Conservation (phyloP, 2,113 vertebrate species). For the Aptenodytes patagonicus region DNA sequence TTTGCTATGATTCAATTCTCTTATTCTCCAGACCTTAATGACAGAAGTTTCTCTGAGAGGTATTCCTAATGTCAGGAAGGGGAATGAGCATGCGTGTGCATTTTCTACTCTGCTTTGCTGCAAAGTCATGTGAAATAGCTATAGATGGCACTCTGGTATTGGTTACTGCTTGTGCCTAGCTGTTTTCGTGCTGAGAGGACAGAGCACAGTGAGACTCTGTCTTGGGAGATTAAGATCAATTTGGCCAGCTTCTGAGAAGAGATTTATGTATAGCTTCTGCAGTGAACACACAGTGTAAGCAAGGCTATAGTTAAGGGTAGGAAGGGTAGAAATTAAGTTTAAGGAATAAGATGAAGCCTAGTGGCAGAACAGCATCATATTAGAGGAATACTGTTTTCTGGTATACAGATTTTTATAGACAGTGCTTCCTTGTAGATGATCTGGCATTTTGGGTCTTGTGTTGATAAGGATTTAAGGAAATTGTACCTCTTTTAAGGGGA, state of each 20-base stretch:
- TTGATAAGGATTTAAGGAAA: not conserved
- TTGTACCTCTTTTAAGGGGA: not conserved
- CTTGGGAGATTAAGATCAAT: not conserved
- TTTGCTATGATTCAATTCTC: not conserved
- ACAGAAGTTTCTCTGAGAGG: not conserved
- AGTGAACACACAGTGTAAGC: fast-evolving
- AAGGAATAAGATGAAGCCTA: not conserved
- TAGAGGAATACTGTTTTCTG: not conserved
- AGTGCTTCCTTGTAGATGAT: fast-evolving
- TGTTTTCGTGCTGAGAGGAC: fast-evolving
- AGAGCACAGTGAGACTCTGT: not conserved
- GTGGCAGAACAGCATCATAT: not conserved
- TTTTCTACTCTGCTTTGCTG: not conserved
- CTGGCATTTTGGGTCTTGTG: not conserved
- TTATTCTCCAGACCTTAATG: not conserved
- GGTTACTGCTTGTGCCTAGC: not conserved
- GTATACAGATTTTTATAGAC: not conserved
- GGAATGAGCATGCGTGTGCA: fast-evolving
- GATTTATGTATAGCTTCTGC: not conserved
- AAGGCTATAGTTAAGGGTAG: not conserved
- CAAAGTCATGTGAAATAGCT: not conserved
- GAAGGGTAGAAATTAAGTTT: not conserved
- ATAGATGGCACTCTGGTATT: not conserved
- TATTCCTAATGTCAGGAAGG: fast-evolving
- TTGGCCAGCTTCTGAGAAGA: not conserved